Evolutionary conservation across 37 sponge, comb jelly and placozoan genomes (phyloP).

Genomic region (Petrosia ficiformis): DNA sequence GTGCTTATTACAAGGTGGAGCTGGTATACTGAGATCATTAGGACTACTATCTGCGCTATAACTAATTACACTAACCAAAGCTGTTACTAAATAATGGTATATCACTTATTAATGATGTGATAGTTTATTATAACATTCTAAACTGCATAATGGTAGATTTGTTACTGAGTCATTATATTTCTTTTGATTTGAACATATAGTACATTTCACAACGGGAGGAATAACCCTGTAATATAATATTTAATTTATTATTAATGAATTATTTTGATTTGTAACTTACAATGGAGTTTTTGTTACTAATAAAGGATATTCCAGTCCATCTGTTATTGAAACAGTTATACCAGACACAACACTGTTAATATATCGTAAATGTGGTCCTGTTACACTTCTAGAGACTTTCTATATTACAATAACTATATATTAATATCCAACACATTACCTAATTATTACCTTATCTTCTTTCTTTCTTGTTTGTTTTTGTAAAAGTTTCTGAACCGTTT

Average conservation of each 20-base stretch:
- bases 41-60: constrained; percentile 66
- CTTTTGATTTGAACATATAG: constrained; percentile 35
- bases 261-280: too few species aligned
- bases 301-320: constrained; percentile 10
- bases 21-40: constrained; percentile 48
- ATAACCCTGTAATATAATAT: too few species aligned
- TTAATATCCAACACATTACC: too few species aligned
- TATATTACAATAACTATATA: too few species aligned
- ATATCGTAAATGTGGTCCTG: constrained; percentile 3
- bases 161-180: constrained; percentile 58
- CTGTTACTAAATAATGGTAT: background rate
- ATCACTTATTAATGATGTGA: background rate
- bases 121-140: constrained; percentile 73
- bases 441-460: constrained; percentile 54
- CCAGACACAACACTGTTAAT: background rate
- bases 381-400: too few species aligned
- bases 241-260: background rate
- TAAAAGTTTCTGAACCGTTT: constrained; percentile 68
- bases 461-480: constrained; percentile 77
- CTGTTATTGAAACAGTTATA: constrained; percentile 29
- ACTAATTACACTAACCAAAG: background rate
- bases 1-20: constrained; percentile 72
- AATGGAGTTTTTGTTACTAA: background rate
- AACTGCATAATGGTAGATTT: constrained; percentile 69
- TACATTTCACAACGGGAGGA: too few species aligned